Evolutionary conservation across 2,797 vertebrate genomes (phyloP).

Genomic region (Protonibea diacanthus): DNA sequence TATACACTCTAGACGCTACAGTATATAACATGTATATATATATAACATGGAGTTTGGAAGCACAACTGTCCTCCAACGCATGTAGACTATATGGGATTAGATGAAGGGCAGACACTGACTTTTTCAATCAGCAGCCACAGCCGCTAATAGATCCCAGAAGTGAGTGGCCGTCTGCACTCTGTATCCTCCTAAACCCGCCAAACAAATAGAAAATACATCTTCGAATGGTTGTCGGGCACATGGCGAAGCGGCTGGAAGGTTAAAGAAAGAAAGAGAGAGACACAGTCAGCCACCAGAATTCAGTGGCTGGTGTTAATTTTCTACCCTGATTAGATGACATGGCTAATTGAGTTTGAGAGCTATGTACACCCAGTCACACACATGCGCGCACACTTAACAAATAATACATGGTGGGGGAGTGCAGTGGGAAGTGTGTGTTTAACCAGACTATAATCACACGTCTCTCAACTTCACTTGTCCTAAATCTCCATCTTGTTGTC

Average conservation of each 20-base stretch:
- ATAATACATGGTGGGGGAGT: slow-evolving; percentile 23
- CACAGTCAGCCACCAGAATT: slow-evolving; percentile 25
- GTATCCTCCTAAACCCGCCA: slow-evolving; percentile 16
- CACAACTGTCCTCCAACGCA: slow-evolving; percentile 9
- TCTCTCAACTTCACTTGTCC: slow-evolving; percentile 27
- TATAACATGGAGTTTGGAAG: slow-evolving; percentile 6
- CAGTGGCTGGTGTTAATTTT: slow-evolving; percentile 65
- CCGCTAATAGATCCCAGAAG: slow-evolving; percentile 53
- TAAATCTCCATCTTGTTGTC: slow-evolving; percentile 19
- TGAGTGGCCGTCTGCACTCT: slow-evolving; percentile 19
- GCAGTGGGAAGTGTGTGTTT: slow-evolving; percentile 22
- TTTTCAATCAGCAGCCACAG: slow-evolving; percentile 35
- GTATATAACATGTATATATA: no score
- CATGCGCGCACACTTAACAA: slow-evolving; percentile 18
- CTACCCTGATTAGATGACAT: slow-evolving; percentile 59
- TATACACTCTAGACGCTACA: no score
- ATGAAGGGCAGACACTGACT: slow-evolving; percentile 45
- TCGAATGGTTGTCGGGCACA: slow-evolving; percentile 1
- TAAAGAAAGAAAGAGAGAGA: slow-evolving; percentile 12
- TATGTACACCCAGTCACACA: slow-evolving; percentile 36
- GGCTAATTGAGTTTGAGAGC: slow-evolving; percentile 67
- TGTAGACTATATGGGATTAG: slow-evolving; percentile 22
- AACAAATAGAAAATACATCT: slow-evolving; percentile 40
- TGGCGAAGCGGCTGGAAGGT: neutral
- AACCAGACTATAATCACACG: slow-evolving; percentile 54